These are phyloP conservation scores for Drosophila atripex DNA, from an alignment of 2,888 invertebrate genomes.

Conservation along the genomic window DNA sequence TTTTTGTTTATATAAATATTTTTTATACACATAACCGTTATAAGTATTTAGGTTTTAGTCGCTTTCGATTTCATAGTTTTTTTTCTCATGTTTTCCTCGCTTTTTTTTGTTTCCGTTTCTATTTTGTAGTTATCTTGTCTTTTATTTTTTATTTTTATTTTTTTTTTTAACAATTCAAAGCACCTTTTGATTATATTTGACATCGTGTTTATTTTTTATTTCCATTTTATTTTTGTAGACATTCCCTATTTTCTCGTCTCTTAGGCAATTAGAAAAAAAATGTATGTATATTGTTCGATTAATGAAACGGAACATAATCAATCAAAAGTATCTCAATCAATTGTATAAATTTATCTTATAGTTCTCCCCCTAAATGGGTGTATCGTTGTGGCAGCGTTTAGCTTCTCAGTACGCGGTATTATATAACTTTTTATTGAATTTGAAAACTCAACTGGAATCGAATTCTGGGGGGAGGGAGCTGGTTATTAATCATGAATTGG, in stretches of 20 bases:
- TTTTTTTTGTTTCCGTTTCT: slow-evolving; percentile 42
- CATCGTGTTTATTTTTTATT: slow-evolving; percentile 53
- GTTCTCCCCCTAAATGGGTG: slow-evolving; percentile 29
- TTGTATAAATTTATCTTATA: slow-evolving; percentile 31
- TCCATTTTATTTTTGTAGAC: slow-evolving; percentile 7
- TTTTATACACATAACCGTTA: slow-evolving; percentile 66
- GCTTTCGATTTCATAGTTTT: slow-evolving; percentile 62
- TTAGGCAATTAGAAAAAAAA: slow-evolving; percentile 22
- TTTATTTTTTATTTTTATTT: slow-evolving; percentile 50
- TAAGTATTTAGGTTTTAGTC: slow-evolving; percentile 73
- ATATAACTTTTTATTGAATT: slow-evolving; percentile 12
- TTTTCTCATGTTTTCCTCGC: slow-evolving; percentile 46
- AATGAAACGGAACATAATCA: slow-evolving; percentile 59
- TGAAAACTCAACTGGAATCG: slow-evolving; percentile 25
- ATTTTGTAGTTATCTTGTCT: slow-evolving; percentile 70
- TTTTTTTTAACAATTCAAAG: slow-evolving; percentile 79
- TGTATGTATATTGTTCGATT: slow-evolving; percentile 12
- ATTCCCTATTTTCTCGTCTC: slow-evolving; percentile 20
- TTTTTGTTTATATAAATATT: slow-evolving; percentile 76
- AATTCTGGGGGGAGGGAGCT: slow-evolving; percentile 13
- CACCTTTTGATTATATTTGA: slow-evolving; percentile 82
- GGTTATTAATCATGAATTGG: slow-evolving; percentile 44
- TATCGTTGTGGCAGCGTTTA: slow-evolving; percentile 75
- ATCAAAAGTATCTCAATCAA: slow-evolving; percentile 57
- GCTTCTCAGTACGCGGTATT: slow-evolving; percentile 70